Percentiles rank a stretch among this genome's conserved stretches.
Evolutionary conservation across 2,888 invertebrate genomes (phyloP).

Genomic region (Schizaphis graminum): DNA sequence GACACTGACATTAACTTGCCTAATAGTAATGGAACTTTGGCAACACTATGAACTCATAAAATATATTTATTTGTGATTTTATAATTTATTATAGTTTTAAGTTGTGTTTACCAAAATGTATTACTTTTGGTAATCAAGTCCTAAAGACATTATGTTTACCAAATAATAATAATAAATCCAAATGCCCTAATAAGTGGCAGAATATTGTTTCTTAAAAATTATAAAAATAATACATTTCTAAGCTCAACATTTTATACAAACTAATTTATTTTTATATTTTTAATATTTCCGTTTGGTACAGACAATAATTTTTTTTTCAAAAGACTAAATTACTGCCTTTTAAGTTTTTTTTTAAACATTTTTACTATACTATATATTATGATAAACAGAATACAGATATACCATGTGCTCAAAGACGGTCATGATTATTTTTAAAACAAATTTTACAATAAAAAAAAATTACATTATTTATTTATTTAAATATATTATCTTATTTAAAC

Average conservation of each 20-base stretch:
- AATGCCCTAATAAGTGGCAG: conserved; percentile 11
- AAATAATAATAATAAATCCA: conserved; percentile 42
- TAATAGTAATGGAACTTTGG: conserved; percentile 62
- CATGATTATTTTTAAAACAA: conserved; percentile 13
- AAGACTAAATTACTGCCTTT: conserved; percentile 39
- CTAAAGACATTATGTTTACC: conserved; percentile 60
- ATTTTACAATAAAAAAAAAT: not conserved
- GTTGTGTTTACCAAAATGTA: conserved; percentile 47
- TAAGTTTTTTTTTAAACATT: conserved; percentile 19
- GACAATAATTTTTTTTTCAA: conserved; percentile 49
- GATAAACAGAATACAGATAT: not conserved
- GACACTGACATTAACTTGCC: conserved; percentile 81
- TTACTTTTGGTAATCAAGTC: conserved; percentile 40
- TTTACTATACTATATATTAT: not conserved
- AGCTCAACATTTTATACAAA: conserved; percentile 61
- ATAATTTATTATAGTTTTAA: conserved; percentile 50
- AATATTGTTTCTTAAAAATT: conserved; percentile 20
- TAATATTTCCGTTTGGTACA: conserved; percentile 33
- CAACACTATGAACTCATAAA: conserved; percentile 38
- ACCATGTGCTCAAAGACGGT: conserved; percentile 33
- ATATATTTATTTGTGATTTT: conserved; percentile 58
- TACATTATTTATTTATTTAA: not conserved
- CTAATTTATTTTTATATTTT: conserved; percentile 59
- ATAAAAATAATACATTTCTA: conserved; percentile 7
- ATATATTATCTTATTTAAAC: conserved; percentile 15